Conservation (phyloP, 2,888 invertebrate genomes). For the Plebejus argus region DNA sequence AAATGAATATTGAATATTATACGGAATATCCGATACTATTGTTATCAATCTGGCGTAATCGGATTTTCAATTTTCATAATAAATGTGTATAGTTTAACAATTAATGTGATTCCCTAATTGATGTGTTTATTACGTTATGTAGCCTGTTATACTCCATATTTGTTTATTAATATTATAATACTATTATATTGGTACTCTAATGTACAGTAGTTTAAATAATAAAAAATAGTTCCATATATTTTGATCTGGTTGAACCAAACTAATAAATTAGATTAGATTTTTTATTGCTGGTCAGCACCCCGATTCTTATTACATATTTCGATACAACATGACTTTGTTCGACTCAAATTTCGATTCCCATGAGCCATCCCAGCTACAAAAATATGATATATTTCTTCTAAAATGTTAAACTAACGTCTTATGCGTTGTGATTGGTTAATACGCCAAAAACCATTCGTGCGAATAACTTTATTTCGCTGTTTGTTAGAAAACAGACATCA, state of each 20-base stretch:
- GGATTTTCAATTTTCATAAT: constrained; percentile 15
- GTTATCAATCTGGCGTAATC: neutral
- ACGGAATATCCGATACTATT: neutral
- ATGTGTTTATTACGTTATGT: neutral
- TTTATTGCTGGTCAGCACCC: too few species aligned
- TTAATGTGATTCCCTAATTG: neutral
- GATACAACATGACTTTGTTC: too few species aligned
- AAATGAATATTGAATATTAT: neutral
- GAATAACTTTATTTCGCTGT: too few species aligned
- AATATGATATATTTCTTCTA: too few species aligned
- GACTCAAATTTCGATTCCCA: too few species aligned
- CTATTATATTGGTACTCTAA: neutral
- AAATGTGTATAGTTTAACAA: neutral
- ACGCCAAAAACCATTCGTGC: neutral
- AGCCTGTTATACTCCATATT: neutral
- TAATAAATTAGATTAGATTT: too few species aligned
- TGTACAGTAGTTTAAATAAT: neutral
- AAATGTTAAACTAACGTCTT: too few species aligned
- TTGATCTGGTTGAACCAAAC: neutral
- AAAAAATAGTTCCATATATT: neutral
- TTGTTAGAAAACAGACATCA: too few species aligned
- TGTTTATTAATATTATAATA: neutral
- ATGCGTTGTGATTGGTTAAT: too few species aligned
- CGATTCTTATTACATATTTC: too few species aligned
- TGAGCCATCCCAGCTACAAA: too few species aligned